A percentile compares a stretch with the other conserved stretches of the same genome.
Conservation (phyloP, 2,113 vertebrate genomes). For the Machaerirhynchus nigripectus region DNA sequence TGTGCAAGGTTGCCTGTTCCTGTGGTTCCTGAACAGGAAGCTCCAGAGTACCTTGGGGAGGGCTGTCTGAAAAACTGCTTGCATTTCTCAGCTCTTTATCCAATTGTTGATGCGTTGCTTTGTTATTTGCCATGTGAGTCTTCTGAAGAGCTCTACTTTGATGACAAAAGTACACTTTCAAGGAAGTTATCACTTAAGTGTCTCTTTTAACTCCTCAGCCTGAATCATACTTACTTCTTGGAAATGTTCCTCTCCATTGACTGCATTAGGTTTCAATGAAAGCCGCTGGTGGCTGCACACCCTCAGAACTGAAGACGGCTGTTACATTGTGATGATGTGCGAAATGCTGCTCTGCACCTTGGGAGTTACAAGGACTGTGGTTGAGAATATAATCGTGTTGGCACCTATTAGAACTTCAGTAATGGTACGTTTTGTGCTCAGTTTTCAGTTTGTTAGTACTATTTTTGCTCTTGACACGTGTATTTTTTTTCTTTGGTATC, state of each 20-base stretch:
- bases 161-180: background rate
- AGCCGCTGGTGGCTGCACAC: rapidly evolving
- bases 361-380: background rate
- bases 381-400: background rate
- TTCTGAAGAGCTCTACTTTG: background rate
- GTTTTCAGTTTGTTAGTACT: background rate
- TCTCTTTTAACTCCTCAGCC: background rate
- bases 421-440: background rate
- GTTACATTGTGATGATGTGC: rapidly evolving
- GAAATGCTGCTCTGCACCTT: background rate
- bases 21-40: background rate
- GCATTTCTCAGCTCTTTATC: background rate
- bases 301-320: background rate
- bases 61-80: background rate
- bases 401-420: background rate
- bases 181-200: background rate
- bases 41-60: background rate
- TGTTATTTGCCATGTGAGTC: background rate
- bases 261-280: background rate
- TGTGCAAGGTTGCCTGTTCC: background rate
- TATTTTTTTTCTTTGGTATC: rapidly evolving
- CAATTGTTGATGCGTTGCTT: rapidly evolving
- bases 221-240: background rate
- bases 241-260: background rate
- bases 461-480: rapidly evolving